A percentile compares a stretch with the other conserved stretches of the same genome.
phyloP scores from a whole-genome alignment of 2,888 invertebrate species.

The Harpalus rufipes region DNA sequence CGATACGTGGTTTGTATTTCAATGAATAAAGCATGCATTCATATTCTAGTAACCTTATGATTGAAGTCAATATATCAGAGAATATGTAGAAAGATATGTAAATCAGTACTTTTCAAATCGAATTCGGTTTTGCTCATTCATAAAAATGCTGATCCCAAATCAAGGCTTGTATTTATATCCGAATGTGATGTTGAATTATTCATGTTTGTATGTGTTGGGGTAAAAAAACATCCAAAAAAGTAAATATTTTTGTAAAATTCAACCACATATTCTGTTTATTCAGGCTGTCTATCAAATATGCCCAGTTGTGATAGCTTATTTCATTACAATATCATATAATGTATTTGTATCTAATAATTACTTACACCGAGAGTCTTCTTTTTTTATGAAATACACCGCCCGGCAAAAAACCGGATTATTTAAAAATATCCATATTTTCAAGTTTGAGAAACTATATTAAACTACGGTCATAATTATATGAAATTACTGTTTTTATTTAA shows the following conservation, averaged over 20 bases:
- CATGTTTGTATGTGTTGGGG: slow-evolving; percentile 3
- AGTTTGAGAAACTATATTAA: no score
- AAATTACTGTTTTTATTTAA: no score
- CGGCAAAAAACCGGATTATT: no score
- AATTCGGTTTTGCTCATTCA: slow-evolving; percentile 27
- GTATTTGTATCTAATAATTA: no score
- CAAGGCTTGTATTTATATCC: slow-evolving; percentile 20
- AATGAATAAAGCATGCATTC: slow-evolving; percentile 3
- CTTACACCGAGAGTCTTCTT: no score
- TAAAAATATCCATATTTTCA: no score
- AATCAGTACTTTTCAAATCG: slow-evolving; percentile 9
- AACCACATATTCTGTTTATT: not conserved
- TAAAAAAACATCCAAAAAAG: slow-evolving; percentile 18
- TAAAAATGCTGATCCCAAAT: slow-evolving; percentile 30
- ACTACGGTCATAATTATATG: no score
- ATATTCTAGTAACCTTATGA: slow-evolving; percentile 6
- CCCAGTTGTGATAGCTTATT: no score
- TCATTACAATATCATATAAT: no score
- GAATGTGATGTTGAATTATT: slow-evolving; percentile 23
- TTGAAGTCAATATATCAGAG: slow-evolving; percentile 8
- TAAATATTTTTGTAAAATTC: slow-evolving; percentile 16
- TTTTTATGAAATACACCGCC: no score
- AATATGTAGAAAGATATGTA: slow-evolving; percentile 16
- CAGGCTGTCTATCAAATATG: not conserved
- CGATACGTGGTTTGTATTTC: not conserved